Conservation (phyloP, 2,113 vertebrate species). For the Strix uralensis region DNA sequence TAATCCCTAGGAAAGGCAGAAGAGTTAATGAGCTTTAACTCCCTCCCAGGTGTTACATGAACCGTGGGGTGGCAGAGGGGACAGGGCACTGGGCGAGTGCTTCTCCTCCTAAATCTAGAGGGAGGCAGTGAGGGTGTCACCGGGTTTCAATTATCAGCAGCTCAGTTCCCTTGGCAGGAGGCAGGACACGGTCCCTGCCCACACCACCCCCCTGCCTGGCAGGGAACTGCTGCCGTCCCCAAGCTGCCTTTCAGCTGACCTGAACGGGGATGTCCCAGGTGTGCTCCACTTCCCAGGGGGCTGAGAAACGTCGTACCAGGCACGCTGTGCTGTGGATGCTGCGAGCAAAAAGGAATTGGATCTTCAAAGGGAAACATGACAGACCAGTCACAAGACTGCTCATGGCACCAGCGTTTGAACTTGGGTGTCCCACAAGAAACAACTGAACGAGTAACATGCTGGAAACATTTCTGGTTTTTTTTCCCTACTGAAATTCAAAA, state of each 20-base stretch:
- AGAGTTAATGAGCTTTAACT: background rate
- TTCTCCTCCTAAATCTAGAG: background rate
- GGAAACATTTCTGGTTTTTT: background rate
- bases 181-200: no score
- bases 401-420: background rate
- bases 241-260: background rate
- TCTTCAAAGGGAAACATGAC: background rate
- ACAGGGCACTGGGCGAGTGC: background rate
- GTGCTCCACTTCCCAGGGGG: background rate
- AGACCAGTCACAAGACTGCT: no score
- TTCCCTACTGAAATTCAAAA: background rate
- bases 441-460: accelerated
- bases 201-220: background rate
- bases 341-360: background rate
- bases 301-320: no score
- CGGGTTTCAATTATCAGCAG: no score
- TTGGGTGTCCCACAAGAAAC: background rate
- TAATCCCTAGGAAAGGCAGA: background rate
- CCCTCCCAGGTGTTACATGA: accelerated
- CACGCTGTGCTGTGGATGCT: accelerated
- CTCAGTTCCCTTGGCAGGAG: background rate
- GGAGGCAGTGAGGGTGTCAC: background rate
- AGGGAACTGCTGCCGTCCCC: background rate
- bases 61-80: background rate
- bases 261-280: no score